phyloP scores from a whole-genome alignment of 2,113 vertebrate genomes.

The Oncorhynchus kisutch region DNA sequence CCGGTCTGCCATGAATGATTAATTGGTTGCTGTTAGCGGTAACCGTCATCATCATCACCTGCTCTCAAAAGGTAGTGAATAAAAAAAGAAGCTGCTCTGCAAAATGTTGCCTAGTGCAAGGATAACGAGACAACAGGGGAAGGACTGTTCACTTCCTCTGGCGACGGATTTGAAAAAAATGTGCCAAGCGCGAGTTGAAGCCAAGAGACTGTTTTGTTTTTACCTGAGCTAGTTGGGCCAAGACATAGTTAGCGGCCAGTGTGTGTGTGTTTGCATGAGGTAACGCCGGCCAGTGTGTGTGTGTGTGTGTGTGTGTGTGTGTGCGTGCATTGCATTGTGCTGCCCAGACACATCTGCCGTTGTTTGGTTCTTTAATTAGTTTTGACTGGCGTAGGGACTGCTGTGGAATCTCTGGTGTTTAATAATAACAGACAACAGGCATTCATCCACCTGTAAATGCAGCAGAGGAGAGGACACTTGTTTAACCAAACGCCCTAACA shows the following conservation, averaged over 20 bases:
- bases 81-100: constrained; percentile 35
- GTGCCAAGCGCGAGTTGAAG: constrained; percentile 13
- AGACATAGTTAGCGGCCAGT: constrained; percentile 50
- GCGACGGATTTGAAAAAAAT: background rate
- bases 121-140: constrained; percentile 52
- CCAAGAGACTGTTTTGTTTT: constrained; percentile 37
- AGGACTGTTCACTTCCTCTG: constrained; percentile 37
- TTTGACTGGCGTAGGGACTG: constrained; percentile 62
- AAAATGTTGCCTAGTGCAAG: constrained; percentile 20
- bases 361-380: constrained; percentile 66
- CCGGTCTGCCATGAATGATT: constrained; percentile 64
- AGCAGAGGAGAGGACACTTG: constrained; percentile 49
- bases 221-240: constrained; percentile 51
- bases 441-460: constrained; percentile 56
- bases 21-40: constrained; percentile 59
- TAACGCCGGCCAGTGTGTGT: constrained; percentile 16
- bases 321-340: constrained; percentile 25
- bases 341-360: constrained; percentile 70
- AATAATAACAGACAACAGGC: constrained; percentile 60
- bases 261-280: constrained; percentile 12
- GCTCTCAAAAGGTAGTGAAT: constrained; percentile 44
- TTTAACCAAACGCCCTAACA: constrained; percentile 56
- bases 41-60: constrained; percentile 63
- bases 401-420: constrained; percentile 62
- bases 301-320: constrained; percentile 28